A percentile compares a stretch with the other conserved stretches of the same genome.
These are phyloP conservation scores for Electrophaes corylata DNA, from an alignment of 2,888 invertebrate genomes.

Conservation along the genomic window DNA sequence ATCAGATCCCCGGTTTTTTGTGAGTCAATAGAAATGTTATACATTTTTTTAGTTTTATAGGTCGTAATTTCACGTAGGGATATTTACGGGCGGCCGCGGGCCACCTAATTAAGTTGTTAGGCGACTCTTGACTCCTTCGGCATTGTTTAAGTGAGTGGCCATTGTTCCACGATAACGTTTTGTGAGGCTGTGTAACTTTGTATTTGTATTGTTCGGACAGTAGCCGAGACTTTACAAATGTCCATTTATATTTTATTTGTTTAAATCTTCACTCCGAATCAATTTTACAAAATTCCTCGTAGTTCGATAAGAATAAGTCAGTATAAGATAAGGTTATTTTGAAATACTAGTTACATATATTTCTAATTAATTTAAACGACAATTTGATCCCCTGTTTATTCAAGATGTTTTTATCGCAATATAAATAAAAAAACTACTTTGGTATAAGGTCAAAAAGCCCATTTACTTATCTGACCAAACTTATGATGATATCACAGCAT, in stretches of 20 bases:
- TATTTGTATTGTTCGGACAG: conserved; percentile 70
- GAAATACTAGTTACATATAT: not conserved
- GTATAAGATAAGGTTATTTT: not conserved
- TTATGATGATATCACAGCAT: not conserved
- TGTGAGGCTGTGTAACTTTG: conserved; percentile 58
- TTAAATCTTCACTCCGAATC: conserved; percentile 25
- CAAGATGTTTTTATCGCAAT: not conserved
- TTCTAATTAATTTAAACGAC: not conserved
- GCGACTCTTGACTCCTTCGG: conserved; percentile 66
- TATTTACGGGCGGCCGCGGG: conserved; percentile 82
- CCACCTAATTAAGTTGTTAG: conserved; percentile 84
- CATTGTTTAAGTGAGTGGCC: conserved; percentile 74
- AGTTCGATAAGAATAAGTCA: not conserved
- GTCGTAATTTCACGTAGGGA: conserved; percentile 82
- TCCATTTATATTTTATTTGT: conserved; percentile 44
- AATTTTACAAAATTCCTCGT: conserved; percentile 1
- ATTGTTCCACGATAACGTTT: conserved; percentile 72
- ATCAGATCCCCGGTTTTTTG: conserved; percentile 78
- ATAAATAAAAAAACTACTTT: not conserved
- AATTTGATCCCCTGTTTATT: not conserved
- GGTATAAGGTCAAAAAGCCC: not conserved
- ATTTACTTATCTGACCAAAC: not conserved
- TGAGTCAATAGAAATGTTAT: conserved; percentile 82
- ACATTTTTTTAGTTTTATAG: conserved; percentile 81
- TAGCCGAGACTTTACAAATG: conserved; percentile 60